Base-by-base conservation (phyloP, 1,140 invertebrate genomes). In the Formica exsecta region DNA sequence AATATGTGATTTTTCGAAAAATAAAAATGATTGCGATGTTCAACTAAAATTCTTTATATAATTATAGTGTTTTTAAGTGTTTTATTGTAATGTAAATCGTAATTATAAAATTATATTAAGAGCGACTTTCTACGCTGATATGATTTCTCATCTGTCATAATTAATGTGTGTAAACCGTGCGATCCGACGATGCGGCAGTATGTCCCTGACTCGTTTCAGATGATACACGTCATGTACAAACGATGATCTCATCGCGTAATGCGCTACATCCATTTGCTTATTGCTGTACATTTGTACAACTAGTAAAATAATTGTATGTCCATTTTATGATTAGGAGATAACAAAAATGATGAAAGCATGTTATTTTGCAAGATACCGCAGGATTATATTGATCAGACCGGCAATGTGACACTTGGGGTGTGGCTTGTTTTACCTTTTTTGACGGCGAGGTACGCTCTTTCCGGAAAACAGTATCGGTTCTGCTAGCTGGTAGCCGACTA, bases 361-460 rank as follows among this genome's bases (percentile, higher is more conserved):
- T 5, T 25, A 54, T 25, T 41, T 36, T 11, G 11, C n/a, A 51
- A 16, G 11, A 68, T 61, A 41, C 13, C 16, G 57, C 81, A 88
- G 59, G 61, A 80, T 70, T 11, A 57, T 87, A 89, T 88, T 44
- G 86, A 89, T 79, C 57, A 68, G 48, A 73, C 7, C 62, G 71
- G 51, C 19, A 4, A 51, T 19, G 5, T 48, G 59, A 68, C 61
- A 38, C 32, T 48, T 32, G 1, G 87, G 87, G 87, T 89, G 87
- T 89, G 88, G 88, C 62, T 77, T 64, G 41, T 9, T 48, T 61
- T 88, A 81, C 81, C 81, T 89, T 48, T 8, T 86, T 13, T 9
- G 29, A 84, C 38, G 38, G 11, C 38, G 70, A 44, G 13, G 9
- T 22, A 25, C 11, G 32, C 1, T 77, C 36, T 38, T 48, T 7